Conservation (phyloP, 2,113 vertebrate genomes). For the Mesocricetus auratus region DNA sequence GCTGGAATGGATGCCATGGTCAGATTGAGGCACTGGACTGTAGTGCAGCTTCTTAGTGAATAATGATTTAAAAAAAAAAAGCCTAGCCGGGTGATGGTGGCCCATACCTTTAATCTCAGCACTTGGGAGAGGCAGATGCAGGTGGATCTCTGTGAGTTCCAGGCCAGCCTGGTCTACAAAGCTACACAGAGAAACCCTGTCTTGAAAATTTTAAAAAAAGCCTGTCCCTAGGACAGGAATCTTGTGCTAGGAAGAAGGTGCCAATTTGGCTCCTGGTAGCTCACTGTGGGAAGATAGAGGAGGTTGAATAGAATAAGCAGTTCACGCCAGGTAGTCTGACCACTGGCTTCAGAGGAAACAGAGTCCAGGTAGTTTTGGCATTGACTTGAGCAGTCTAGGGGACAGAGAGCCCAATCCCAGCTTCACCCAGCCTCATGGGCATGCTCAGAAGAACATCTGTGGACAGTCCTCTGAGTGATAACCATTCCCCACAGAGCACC, state of each 20-base stretch:
- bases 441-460: neutral
- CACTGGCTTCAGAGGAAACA: neutral
- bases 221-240: neutral
- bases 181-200: too few species aligned
- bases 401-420: neutral
- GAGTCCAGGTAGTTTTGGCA: neutral
- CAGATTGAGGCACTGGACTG: neutral
- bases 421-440: neutral
- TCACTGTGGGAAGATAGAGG: neutral
- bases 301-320: neutral
- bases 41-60: neutral
- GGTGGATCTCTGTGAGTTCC: too few species aligned
- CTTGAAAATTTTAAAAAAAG: too few species aligned
- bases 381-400: neutral
- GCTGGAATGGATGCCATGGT: neutral
- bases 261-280: neutral
- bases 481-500: neutral
- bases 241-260: neutral
- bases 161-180: too few species aligned
- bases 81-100: too few species aligned
- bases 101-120: too few species aligned
- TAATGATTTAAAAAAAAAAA: neutral
- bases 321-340: neutral
- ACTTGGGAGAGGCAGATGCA: too few species aligned
- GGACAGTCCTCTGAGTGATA: neutral